Evolutionary conservation across 1,140 invertebrate species (phyloP).

Genomic region (Drosophila bipectinata): DNA sequence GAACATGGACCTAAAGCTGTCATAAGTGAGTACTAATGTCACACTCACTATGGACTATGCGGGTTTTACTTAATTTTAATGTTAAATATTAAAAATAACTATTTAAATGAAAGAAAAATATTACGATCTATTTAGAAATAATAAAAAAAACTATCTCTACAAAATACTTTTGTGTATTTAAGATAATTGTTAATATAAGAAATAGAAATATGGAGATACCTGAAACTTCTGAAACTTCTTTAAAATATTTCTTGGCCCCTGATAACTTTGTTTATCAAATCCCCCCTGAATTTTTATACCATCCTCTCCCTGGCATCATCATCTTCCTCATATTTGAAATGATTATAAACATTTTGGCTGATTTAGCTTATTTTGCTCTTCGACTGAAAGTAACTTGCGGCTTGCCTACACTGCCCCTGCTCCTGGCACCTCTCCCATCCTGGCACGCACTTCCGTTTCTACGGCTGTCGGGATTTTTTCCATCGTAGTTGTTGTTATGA

Average conservation of each 20-base stretch:
- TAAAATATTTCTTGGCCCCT: background rate
- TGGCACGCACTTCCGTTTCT: constrained; percentile 78
- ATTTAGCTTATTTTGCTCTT: constrained; percentile 71
- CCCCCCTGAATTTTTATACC: background rate
- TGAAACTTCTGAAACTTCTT: too few species aligned
- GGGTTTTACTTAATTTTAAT: background rate
- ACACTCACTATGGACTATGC: too few species aligned
- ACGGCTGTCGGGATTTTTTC: constrained; percentile 48
- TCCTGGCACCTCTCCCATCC: constrained; percentile 13
- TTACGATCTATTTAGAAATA: background rate
- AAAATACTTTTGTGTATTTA: too few species aligned
- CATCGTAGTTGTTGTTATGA: constrained; percentile 32
- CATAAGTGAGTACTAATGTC: constrained; percentile 47
- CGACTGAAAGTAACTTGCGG: constrained; percentile 26
- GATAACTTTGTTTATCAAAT: constrained; percentile 8
- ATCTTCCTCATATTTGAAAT: constrained; percentile 56
- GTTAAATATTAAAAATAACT: background rate
- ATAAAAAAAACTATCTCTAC: background rate
- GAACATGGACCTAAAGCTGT: constrained; percentile 19
- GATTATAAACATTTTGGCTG: constrained; percentile 78
- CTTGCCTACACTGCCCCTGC: constrained; percentile 1
- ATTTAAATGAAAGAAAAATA: too few species aligned
- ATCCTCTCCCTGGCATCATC: constrained; percentile 15
- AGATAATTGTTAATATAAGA: too few species aligned
- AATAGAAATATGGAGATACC: too few species aligned